Evolutionary conservation across 2,888 invertebrate genomes (phyloP), one percentile per base, ranked within the genome.

Genomic region (Hirtodrosophila histrioides): DNA sequence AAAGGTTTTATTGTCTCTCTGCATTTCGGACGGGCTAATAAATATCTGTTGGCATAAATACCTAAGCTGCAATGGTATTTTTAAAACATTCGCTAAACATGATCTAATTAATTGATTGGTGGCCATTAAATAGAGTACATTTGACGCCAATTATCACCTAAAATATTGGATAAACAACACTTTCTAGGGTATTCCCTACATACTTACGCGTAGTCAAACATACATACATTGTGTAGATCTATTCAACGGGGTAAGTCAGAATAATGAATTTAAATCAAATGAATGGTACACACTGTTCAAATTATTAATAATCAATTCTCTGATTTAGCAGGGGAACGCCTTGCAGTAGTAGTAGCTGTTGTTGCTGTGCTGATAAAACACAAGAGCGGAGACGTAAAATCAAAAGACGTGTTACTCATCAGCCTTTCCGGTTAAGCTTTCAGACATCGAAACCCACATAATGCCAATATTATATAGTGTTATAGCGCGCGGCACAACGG

Each of bases 401-500:
- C 40, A 37, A 24, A 9, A 53, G 37, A 36, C 69, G 58, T 54
- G 10, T 66, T 71, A 78, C 35, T 56, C 37, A 58, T 57, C 29
- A 60, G 75, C 7, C 61, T 60, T 36, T 70, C 27, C 46, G 48
- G 43, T 55, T 27, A 36, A 49, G 29, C 40, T 43, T 31, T 24
- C 9, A 36, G 7, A 39, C 36, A 39, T 31, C 44, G 31, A 45
- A 10, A 51, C 51, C 62, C 45, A 31, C 67, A 82, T 23, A 51
- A 98, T 98, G 98, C 97, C 98, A 62, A 95, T 98, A 83, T 92
- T 98, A 72, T 98, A 97, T 91, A 95, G 97, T 90, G 96, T 98
- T 31, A 95, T 99, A 73, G 95, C 98, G 11, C 94, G 98, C 69
- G 97, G 97, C 57, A 95, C 94, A 41, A 95, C 96, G 0, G 95